Percentiles rank a stretch among this genome's conserved stretches.
Conservation (phyloP, 2,113 vertebrate genomes). For the Coptodon rendalli region DNA sequence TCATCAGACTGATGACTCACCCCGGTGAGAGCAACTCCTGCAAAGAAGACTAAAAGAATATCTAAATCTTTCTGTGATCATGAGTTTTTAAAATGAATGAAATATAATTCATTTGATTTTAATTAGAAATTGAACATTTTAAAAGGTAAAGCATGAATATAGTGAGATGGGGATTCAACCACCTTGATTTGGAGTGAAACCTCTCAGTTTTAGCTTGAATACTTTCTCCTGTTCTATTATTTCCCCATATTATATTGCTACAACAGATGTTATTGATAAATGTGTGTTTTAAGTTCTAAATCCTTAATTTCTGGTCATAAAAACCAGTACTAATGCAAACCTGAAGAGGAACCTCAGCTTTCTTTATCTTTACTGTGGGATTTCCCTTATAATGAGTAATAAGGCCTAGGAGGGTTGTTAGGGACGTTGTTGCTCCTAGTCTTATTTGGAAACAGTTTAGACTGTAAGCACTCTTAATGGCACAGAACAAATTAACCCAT, state of each 20-base stretch:
- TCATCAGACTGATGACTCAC: background rate
- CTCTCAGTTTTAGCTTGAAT: background rate
- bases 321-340: background rate
- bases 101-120: background rate
- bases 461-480: background rate
- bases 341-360: background rate
- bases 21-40: background rate
- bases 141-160: accelerated
- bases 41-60: background rate
- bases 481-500: background rate
- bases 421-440: background rate
- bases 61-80: background rate
- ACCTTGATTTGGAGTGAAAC: background rate
- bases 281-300: background rate
- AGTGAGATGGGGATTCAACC: background rate
- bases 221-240: background rate
- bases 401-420: background rate
- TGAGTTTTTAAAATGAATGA: background rate
- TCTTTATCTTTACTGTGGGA: background rate
- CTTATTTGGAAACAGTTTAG: background rate
- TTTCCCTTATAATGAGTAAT: background rate
- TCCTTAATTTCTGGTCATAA: background rate
- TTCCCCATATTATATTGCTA: background rate
- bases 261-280: background rate
- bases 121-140: background rate